These are phyloP conservation scores for Phyllotis vaccarum DNA, from an alignment of 2,797 vertebrate species.

Conservation along the genomic window DNA sequence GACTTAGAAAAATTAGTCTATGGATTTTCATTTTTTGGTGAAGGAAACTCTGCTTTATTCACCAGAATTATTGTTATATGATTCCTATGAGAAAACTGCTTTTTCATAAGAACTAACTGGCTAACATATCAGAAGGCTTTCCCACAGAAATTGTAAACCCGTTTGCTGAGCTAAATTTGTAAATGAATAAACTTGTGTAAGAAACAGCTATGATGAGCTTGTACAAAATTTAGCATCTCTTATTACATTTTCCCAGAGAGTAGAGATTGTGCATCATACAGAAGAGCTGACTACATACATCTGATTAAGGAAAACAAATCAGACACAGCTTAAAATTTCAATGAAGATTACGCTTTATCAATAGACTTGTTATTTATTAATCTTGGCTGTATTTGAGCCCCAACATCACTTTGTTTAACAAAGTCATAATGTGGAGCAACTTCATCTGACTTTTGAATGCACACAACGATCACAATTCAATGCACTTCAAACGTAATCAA, in stretches of 20 bases:
- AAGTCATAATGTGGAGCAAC: background rate
- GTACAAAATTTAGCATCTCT: background rate
- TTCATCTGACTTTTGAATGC: background rate
- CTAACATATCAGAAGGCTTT: slow-evolving; percentile 65
- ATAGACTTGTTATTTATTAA: background rate
- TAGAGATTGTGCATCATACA: background rate
- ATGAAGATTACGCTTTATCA: slow-evolving; percentile 24
- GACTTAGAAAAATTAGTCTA: slow-evolving; percentile 77
- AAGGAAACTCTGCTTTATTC: slow-evolving; percentile 73
- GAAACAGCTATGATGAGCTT: background rate
- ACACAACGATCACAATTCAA: background rate
- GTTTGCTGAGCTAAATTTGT: slow-evolving; percentile 4
- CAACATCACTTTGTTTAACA: background rate
- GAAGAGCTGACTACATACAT: background rate
- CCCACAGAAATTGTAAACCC: background rate
- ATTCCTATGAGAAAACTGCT: slow-evolving; percentile 62
- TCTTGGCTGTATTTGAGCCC: background rate
- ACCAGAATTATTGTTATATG: slow-evolving; percentile 74
- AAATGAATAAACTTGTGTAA: background rate
- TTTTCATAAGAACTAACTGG: slow-evolving; percentile 77
- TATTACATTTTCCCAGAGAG: background rate
- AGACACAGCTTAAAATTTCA: slow-evolving; percentile 13
- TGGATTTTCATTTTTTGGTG: slow-evolving; percentile 80
- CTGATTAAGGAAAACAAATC: slow-evolving; percentile 10
- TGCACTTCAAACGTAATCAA: background rate